Conservation (phyloP, 1,140 invertebrate species). For the Platorchestia sp. region DNA sequence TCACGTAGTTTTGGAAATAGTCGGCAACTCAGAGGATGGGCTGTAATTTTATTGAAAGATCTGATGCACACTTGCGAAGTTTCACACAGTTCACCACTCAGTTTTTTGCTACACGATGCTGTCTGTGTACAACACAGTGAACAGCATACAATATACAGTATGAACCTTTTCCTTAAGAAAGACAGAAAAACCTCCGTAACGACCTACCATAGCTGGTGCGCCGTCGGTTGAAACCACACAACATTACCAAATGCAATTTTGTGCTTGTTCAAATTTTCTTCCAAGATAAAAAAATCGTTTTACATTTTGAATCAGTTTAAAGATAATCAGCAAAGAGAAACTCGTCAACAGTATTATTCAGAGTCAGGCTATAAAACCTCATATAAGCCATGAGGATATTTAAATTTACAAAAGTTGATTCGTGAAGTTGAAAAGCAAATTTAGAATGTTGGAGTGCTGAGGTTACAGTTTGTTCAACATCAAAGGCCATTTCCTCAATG, state of each 20-base stretch:
- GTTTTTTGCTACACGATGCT: slow-evolving; percentile 60
- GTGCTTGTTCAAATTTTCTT: slow-evolving; percentile 69
- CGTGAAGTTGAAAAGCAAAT: slow-evolving; percentile 62
- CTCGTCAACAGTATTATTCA: slow-evolving; percentile 60
- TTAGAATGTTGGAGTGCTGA: slow-evolving; percentile 60
- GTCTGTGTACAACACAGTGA: slow-evolving; percentile 60
- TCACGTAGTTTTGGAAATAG: slow-evolving; percentile 54
- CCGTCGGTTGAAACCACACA: slow-evolving; percentile 69
- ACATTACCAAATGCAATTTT: slow-evolving; percentile 69
- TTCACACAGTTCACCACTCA: slow-evolving; percentile 32
- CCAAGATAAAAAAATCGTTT: slow-evolving; percentile 62
- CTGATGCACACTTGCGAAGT: slow-evolving; percentile 57
- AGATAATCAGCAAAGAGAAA: slow-evolving; percentile 61
- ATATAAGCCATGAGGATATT: slow-evolving; percentile 58
- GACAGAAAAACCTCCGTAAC: slow-evolving; percentile 68
- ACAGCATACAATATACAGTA: slow-evolving; percentile 61
- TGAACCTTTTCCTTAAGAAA: slow-evolving; percentile 69
- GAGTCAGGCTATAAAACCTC: slow-evolving; percentile 60
- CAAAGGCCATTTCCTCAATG: slow-evolving; percentile 61
- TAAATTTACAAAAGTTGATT: slow-evolving; percentile 59
- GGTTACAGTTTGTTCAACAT: slow-evolving; percentile 64
- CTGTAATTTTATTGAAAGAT: slow-evolving; percentile 59
- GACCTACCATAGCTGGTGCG: slow-evolving; percentile 68
- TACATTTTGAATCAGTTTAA: slow-evolving; percentile 60
- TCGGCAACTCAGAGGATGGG: slow-evolving; percentile 57